Percentiles rank a stretch among this genome's conserved stretches.
phyloP scores from a whole-genome alignment of 2,113 vertebrate genomes.

The Anguilla rostrata region DNA sequence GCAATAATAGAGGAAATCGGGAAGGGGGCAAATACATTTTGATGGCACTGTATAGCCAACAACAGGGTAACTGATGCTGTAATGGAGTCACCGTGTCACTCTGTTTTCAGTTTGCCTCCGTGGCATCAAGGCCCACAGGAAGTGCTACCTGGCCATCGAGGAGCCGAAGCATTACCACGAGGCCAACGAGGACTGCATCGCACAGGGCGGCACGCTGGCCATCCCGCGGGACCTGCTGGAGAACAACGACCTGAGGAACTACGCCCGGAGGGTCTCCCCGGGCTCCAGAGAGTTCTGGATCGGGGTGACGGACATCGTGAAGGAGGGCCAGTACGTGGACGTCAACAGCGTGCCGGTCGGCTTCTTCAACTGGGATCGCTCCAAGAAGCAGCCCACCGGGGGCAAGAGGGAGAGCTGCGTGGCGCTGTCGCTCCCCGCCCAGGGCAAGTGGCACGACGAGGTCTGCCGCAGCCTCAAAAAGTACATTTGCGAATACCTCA shows the following conservation, averaged over 20 bases:
- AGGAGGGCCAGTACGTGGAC: conserved; percentile 90
- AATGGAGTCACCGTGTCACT: conserved; percentile 25
- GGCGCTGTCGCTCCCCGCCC: conserved; percentile 76
- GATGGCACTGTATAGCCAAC: too few species aligned
- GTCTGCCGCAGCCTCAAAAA: conserved; percentile 86
- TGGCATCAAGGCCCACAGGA: conserved; percentile 88
- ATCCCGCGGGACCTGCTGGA: conserved; percentile 81
- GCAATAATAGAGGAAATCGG: too few species aligned
- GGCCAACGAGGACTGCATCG: conserved; percentile 93
- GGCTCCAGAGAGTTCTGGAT: conserved; percentile 85
- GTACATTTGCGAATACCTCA: conserved; percentile 92
- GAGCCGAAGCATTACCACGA: conserved; percentile 86
- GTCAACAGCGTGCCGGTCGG: conserved; percentile 81
- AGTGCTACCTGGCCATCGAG: conserved; percentile 87
- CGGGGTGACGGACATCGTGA: conserved; percentile 87
- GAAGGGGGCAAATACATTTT: too few species aligned
- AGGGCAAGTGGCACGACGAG: conserved; percentile 91
- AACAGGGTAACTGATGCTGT: too few species aligned
- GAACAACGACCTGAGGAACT: conserved; percentile 80
- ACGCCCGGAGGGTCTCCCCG: conserved; percentile 78
- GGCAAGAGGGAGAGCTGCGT: conserved; percentile 90
- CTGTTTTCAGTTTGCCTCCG: conserved; percentile 88
- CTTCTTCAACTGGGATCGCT: conserved; percentile 87
- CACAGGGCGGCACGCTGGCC: conserved; percentile 88
- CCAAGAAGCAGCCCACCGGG: conserved; percentile 84